A percentile compares a stretch with the other conserved stretches of the same genome.
Evolutionary conservation across 2,888 invertebrate genomes (phyloP).

Genomic region (Noctua pronuba): DNA sequence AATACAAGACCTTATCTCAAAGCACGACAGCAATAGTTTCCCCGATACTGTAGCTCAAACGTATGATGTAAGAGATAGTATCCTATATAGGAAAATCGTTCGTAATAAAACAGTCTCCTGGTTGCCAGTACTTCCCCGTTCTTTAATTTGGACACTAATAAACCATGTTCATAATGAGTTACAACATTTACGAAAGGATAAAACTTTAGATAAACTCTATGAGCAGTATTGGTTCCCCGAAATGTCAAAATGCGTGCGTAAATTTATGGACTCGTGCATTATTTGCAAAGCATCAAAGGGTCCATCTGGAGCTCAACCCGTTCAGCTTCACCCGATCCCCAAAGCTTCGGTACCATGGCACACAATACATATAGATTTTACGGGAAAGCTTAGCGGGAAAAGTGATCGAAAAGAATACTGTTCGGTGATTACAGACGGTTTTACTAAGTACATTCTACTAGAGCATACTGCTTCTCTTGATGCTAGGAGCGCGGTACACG

Average conservation of each 20-base stretch:
- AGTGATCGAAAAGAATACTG: too few species aligned
- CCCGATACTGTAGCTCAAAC: conserved; percentile 44
- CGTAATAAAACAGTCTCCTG: too few species aligned
- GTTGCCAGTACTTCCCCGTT: conserved; percentile 51
- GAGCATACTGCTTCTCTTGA: conserved; percentile 43
- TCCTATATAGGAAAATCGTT: conserved; percentile 57
- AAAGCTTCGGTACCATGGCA: conserved; percentile 8
- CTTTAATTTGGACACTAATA: too few species aligned
- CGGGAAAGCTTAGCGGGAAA: too few species aligned
- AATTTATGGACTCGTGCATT: conserved; percentile 1
- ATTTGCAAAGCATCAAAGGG: conserved; percentile 42
- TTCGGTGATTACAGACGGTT: too few species aligned
- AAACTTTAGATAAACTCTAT: conserved; percentile 25
- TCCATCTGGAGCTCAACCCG: conserved; percentile 26
- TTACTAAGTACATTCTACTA: conserved; percentile 62
- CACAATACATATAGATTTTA: too few species aligned
- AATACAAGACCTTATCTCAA: conserved; percentile 53
- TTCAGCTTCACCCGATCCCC: conserved; percentile 29
- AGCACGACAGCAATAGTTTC: conserved; percentile 27
- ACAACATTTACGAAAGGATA: conserved; percentile 19
- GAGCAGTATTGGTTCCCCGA: too few species aligned
- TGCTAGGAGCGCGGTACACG: too few species aligned
- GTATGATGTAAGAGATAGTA: conserved; percentile 62
- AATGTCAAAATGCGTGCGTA: too few species aligned
- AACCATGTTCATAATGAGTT: conserved; percentile 11